These are phyloP conservation scores for Empidonax traillii DNA, from an alignment of 2,113 vertebrate genomes.

Conservation along the genomic window DNA sequence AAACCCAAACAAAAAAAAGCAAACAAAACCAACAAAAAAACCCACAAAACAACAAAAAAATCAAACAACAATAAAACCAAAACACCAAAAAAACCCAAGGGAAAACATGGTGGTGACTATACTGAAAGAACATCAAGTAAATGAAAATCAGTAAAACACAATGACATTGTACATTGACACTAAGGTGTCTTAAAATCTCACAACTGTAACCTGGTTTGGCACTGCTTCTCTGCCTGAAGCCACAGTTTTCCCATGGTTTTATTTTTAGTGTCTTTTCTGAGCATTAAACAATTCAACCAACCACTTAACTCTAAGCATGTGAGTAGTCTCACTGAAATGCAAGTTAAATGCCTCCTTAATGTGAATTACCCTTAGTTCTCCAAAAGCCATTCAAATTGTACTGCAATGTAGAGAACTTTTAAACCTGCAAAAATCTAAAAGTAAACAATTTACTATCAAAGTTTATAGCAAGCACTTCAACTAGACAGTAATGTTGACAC, in stretches of 20 bases:
- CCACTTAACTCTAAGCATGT: background rate
- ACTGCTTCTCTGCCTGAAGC: background rate
- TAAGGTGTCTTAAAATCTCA: background rate
- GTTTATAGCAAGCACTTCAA: slow-evolving; percentile 26
- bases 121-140: background rate
- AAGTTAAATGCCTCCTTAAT: background rate
- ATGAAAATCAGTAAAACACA: background rate
- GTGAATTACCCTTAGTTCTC: background rate
- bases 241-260: background rate
- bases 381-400: background rate
- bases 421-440: slow-evolving; percentile 31
- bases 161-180: background rate
- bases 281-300: slow-evolving; percentile 2
- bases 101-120: background rate
- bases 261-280: background rate
- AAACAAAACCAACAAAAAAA: background rate
- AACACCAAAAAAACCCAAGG: background rate
- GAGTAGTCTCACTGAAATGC: background rate
- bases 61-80: background rate
- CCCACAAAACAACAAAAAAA: no score
- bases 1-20: no score
- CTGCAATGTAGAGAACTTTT: background rate
- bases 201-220: background rate
- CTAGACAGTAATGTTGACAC: slow-evolving; percentile 1
- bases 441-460: background rate